Evolutionary conservation across 2,888 invertebrate genomes (phyloP), one percentile per base, ranked within the genome.

Genomic region (Oscheius myriophilus): DNA sequence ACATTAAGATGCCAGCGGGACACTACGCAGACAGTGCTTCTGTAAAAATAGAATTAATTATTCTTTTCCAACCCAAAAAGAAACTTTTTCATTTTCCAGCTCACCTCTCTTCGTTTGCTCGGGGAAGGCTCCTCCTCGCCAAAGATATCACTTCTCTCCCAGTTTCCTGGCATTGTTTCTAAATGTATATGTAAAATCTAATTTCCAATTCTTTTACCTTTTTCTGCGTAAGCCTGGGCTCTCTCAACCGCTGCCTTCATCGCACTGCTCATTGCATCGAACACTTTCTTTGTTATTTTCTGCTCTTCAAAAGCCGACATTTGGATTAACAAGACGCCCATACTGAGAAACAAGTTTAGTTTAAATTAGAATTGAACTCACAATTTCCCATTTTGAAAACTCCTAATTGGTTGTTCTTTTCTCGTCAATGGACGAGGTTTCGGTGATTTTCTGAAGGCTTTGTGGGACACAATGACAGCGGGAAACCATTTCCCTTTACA

Each of bases 331-430:
- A n/a, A 14, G 7, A 51, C 49, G 16, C 16, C 49, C n/a, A 67
- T 16, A 66, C 66, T 55, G 41, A 52, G 3, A 41, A 16, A 18
- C 1, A 4, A 2, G 45, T 49, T 9, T 12, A 61, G 49, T 25
- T 16, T 21, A 2, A 9, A 39, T 33, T 46, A n/a, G n/a, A 33
- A 33, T 12, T 39, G 1, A 46, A 26, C 71, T 71, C 23, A 78
- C 78, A 73, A 79, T 73, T 66, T 63, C 39, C 76, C 75, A 67
- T 73, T 77, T 43, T 71, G 72, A 51, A 79, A 72, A 18, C 66
- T 59, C n/a, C 71, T 33, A 1, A 71, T 43, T 3, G 70, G 65
- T 26, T 72, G 23, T 33, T 75, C 70, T 42, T 66, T 65, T 45
- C 46, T 63, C 18, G 26, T 51, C 18, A 62, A 39, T 16, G 18